phyloP scores from a whole-genome alignment of 92 coral and sea anemone species.

The Zoanthus gigantus region DNA sequence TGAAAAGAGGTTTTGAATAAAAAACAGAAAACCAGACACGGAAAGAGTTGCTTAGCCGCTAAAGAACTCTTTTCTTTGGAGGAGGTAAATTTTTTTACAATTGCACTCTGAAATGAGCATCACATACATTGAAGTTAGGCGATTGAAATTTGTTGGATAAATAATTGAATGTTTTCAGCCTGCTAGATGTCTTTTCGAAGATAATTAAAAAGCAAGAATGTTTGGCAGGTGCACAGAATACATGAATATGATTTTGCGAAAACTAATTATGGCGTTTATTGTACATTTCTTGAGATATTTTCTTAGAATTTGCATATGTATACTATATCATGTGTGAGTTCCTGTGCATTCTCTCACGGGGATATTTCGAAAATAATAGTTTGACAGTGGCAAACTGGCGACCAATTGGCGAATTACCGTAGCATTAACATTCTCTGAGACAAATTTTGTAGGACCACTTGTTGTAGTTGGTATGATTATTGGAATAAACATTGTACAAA shows the following conservation, averaged over 20 bases:
- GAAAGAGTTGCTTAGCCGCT: conserved; percentile 21
- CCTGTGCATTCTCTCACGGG: conserved; percentile 42
- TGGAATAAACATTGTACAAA: background rate
- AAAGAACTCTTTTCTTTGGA: background rate
- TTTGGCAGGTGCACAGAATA: conserved; percentile 78
- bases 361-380: conserved; percentile 42
- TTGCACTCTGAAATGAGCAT: conserved; percentile 65
- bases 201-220: conserved; percentile 53
- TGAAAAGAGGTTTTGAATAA: conserved; percentile 32
- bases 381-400: conserved; percentile 39
- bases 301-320: conserved; percentile 79
- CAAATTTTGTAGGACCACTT: background rate
- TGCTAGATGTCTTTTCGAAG: conserved; percentile 47
- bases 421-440: conserved; percentile 31
- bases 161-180: conserved; percentile 73
- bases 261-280: conserved; percentile 80
- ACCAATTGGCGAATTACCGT: conserved; percentile 18
- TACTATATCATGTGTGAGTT: conserved; percentile 74
- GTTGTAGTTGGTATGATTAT: background rate
- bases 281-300: conserved; percentile 84
- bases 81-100: background rate
- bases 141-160: conserved; percentile 74
- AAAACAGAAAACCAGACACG: conserved; percentile 12
- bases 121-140: conserved; percentile 48
- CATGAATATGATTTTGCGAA: conserved; percentile 72